Conservation (phyloP, 2,797 vertebrate genomes). For the Remorina albescens region DNA sequence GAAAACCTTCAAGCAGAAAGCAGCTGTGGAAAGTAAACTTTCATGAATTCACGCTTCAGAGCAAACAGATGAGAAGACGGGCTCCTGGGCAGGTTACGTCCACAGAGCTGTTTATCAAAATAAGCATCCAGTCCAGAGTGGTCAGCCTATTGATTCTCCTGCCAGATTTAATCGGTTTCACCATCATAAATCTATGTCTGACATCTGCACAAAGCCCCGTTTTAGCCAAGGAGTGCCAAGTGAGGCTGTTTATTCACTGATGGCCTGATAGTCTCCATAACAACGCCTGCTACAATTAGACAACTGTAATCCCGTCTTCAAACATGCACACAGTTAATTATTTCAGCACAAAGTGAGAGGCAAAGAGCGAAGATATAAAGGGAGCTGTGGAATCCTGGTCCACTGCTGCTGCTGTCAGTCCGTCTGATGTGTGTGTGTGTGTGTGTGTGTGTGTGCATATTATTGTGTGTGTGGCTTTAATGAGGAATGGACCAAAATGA, state of each 20-base stretch:
- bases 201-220: conserved; percentile 92
- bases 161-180: conserved; percentile 94
- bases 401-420: conserved; percentile 81
- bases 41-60: conserved; percentile 85
- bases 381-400: conserved; percentile 82
- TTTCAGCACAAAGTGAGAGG: conserved; percentile 89
- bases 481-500: conserved; percentile 55
- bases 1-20: conserved; percentile 82
- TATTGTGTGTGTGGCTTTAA: conserved; percentile 50
- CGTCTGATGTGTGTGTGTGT: conserved; percentile 21
- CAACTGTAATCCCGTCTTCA: conserved; percentile 94
- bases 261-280: conserved; percentile 95
- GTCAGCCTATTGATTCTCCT: conserved; percentile 90
- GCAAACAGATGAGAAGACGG: conserved; percentile 82
- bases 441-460: conserved; percentile 27
- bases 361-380: conserved; percentile 78
- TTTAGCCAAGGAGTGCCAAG: conserved; percentile 93
- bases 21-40: conserved; percentile 77
- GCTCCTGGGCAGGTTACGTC: conserved; percentile 87
- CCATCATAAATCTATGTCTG: conserved; percentile 94
- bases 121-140: conserved; percentile 86
- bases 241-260: conserved; percentile 91
- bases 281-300: conserved; percentile 96
- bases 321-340: conserved; percentile 92
- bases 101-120: conserved; percentile 90